phyloP scores from a whole-genome alignment of 2,888 invertebrate genomes.

The Napeogenes inachia region DNA sequence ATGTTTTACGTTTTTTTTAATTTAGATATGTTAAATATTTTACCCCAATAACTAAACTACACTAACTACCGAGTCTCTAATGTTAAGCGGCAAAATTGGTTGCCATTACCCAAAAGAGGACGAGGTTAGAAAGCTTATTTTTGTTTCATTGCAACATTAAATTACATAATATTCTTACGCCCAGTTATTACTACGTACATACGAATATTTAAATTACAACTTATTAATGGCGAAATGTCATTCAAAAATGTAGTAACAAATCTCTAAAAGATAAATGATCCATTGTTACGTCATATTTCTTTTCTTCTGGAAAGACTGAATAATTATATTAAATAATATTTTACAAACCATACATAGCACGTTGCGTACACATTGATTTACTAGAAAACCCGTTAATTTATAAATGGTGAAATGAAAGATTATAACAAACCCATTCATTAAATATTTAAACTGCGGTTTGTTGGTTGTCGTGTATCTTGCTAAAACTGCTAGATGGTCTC shows the following conservation, averaged over 20 bases:
- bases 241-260: conserved; percentile 8
- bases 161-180: conserved; percentile 48
- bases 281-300: neutral
- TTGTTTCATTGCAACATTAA: conserved; percentile 51
- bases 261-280: conserved; percentile 8
- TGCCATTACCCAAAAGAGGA: conserved; percentile 49
- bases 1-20: no score
- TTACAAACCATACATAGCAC: no score
- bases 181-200: conserved; percentile 42
- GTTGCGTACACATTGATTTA: no score
- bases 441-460: no score
- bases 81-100: conserved; percentile 23
- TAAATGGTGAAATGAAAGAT: no score
- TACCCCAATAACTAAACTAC: neutral
- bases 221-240: conserved; percentile 53
- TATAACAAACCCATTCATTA: no score
- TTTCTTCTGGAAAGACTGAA: no score
- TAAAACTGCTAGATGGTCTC: no score
- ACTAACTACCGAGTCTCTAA: neutral
- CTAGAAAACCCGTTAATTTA: no score
- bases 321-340: no score
- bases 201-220: conserved; percentile 27
- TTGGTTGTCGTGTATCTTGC: no score
- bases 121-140: conserved; percentile 63
- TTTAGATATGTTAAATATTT: no score